Percentiles rank a stretch among this genome's conserved stretches.
Evolutionary conservation across 1,140 invertebrate genomes (phyloP).

Genomic region (Drosophila quadrilineata): DNA sequence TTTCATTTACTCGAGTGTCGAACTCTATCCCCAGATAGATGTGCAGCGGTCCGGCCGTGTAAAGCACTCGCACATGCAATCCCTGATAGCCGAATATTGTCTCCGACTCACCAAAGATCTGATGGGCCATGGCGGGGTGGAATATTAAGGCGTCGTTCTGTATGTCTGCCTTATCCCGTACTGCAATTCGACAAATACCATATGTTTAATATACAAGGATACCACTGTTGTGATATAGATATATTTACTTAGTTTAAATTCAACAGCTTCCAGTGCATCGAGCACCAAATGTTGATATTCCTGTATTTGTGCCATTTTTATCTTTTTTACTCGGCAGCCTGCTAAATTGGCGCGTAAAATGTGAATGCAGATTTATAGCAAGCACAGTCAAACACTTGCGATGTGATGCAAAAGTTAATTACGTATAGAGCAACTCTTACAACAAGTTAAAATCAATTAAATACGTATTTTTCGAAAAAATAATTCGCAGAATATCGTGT

Average conservation of each 20-base stretch:
- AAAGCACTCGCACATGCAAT: constrained; percentile 90
- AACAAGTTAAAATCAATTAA: background rate
- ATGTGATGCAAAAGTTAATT: constrained; percentile 15
- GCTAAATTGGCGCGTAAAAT: constrained; percentile 61
- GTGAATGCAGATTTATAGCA: constrained; percentile 32
- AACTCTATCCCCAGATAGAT: constrained; percentile 85
- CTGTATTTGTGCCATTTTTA: constrained; percentile 72
- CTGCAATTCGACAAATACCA: constrained; percentile 74
- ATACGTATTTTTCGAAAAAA: constrained; percentile 22
- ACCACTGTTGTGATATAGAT: background rate
- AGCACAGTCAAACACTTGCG: constrained; percentile 21
- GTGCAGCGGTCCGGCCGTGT: constrained; percentile 90
- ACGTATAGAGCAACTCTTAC: background rate
- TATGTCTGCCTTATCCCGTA: constrained; percentile 86
- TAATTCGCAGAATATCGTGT: constrained; percentile 5
- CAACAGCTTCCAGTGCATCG: constrained; percentile 88
- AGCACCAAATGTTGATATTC: constrained; percentile 84
- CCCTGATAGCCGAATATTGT: constrained; percentile 96
- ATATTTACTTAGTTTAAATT: constrained; percentile 89
- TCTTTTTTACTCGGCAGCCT: background rate
- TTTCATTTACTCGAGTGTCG: constrained; percentile 61
- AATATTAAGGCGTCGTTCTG: constrained; percentile 88
- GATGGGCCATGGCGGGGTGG: constrained; percentile 95
- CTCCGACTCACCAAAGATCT: constrained; percentile 96
- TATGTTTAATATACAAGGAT: too few relatives aligned